Evolutionary conservation across 1,140 invertebrate species (phyloP).

Genomic region (Aplysia californica): DNA sequence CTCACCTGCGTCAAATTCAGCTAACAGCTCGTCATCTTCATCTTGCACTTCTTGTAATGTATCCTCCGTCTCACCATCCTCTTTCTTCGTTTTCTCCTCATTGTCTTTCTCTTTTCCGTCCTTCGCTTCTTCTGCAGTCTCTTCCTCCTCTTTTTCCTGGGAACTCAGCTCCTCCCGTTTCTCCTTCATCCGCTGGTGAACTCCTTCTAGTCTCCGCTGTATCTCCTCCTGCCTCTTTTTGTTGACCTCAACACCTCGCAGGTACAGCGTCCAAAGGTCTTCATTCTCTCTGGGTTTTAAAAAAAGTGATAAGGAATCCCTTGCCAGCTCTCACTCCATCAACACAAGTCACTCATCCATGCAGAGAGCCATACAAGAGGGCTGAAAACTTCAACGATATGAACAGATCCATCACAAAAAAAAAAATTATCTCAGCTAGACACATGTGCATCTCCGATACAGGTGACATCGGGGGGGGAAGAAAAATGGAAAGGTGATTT

Average conservation of each 20-base stretch:
- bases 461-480: too few relatives aligned
- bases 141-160: too few relatives aligned
- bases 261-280: not conserved
- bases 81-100: not conserved
- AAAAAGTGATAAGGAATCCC: not conserved
- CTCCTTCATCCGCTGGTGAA: too few relatives aligned
- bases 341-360: not conserved
- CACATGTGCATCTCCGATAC: too few relatives aligned
- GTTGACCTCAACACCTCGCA: not conserved
- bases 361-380: too few relatives aligned
- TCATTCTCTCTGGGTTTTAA: not conserved
- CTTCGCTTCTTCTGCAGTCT: too few relatives aligned
- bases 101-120: not conserved
- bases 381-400: too few relatives aligned
- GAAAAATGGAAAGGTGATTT: too few relatives aligned
- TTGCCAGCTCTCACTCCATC: not conserved
- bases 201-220: too few relatives aligned
- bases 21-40: conserved; percentile 24
- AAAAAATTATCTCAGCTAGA: too few relatives aligned
- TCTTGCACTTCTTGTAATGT: not conserved
- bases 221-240: not conserved
- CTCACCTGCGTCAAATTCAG: conserved; percentile 17
- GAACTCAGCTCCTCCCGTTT: too few relatives aligned
- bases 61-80: not conserved
- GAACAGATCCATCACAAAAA: too few relatives aligned